Conservation (phyloP, 2,888 invertebrate genomes). For the Notodonta dromedarius region DNA sequence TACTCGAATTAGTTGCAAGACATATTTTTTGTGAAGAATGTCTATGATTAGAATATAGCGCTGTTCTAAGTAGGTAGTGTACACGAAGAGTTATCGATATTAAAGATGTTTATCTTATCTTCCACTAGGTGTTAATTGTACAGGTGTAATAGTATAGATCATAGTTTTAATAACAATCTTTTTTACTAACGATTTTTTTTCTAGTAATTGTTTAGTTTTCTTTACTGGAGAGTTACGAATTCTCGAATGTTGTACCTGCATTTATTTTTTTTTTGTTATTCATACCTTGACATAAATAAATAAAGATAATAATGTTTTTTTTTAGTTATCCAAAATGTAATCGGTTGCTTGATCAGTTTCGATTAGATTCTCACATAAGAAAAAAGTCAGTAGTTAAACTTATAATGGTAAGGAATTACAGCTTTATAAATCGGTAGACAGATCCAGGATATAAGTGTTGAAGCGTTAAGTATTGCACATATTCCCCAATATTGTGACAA, state of each 20-base stretch:
- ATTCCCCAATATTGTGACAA: slow-evolving; percentile 66
- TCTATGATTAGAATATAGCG: slow-evolving; percentile 75
- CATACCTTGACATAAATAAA: slow-evolving; percentile 80
- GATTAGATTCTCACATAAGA: slow-evolving; percentile 56
- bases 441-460: slow-evolving; percentile 53
- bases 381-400: slow-evolving; percentile 80
- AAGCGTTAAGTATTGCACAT: slow-evolving; percentile 62
- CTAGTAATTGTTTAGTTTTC: slow-evolving; percentile 80
- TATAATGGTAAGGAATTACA: slow-evolving; percentile 77
- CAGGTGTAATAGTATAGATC: slow-evolving; percentile 53
- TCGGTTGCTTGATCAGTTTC: slow-evolving; percentile 68
- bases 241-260: slow-evolving; percentile 85
- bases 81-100: slow-evolving; percentile 77
- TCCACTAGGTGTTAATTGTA: slow-evolving; percentile 80
- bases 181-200: slow-evolving; percentile 74
- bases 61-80: slow-evolving; percentile 76
- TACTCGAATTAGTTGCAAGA: slow-evolving; percentile 83
- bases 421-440: slow-evolving; percentile 78
- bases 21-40: slow-evolving; percentile 80
- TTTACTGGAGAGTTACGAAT: slow-evolving; percentile 81
- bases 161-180: slow-evolving; percentile 70
- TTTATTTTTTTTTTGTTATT: slow-evolving; percentile 76
- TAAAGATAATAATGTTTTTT: slow-evolving; percentile 77
- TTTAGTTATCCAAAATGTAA: slow-evolving; percentile 70
- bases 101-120: slow-evolving; percentile 84